phyloP scores from a whole-genome alignment of 2,888 invertebrate genomes.

The Lingula anatina region DNA sequence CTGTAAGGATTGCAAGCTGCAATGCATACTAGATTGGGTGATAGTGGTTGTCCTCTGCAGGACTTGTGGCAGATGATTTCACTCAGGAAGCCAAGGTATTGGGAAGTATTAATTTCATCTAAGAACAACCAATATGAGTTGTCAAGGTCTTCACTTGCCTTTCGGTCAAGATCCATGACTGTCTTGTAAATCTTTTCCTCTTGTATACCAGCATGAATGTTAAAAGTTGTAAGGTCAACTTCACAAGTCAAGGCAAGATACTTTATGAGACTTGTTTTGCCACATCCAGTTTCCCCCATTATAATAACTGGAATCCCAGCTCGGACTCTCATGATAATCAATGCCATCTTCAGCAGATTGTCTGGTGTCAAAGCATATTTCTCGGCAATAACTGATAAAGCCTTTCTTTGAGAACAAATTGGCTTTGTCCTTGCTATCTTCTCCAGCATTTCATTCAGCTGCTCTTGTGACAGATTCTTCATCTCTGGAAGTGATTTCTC shows the following conservation, averaged over 20 bases:
- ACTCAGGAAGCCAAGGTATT: conserved; percentile 8
- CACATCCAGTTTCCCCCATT: conserved; percentile 35
- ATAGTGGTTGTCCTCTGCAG: conserved; percentile 1
- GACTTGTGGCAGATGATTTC: conserved; percentile 5
- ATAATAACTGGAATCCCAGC: conserved; percentile 23
- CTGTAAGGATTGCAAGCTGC: conserved; percentile 9
- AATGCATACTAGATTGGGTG: conserved; percentile 5
- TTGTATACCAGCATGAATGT: conserved; percentile 24
- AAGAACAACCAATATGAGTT: conserved; percentile 7
- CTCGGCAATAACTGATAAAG: conserved; percentile 5
- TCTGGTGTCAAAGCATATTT: conserved; percentile 26
- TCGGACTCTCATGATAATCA: conserved; percentile 19
- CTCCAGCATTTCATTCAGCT: conserved; percentile 3
- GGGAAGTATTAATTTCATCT: conserved; percentile 10
- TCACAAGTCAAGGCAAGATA: conserved; percentile 20
- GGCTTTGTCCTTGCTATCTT: conserved; percentile 2
- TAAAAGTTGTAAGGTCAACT: conserved; percentile 16
- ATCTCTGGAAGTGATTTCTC: conserved; percentile 10
- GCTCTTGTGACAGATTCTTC: neutral
- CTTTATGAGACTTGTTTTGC: conserved; percentile 26
- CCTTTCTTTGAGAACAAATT: too few relatives aligned
- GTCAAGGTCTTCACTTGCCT: neutral
- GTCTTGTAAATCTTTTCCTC: conserved; percentile 6
- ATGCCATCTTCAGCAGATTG: conserved; percentile 26
- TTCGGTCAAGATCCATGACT: neutral